Evolutionary conservation across 1,140 invertebrate species (phyloP), one percentile per base, ranked within the genome.

Genomic region (Dendroctonus valens): DNA sequence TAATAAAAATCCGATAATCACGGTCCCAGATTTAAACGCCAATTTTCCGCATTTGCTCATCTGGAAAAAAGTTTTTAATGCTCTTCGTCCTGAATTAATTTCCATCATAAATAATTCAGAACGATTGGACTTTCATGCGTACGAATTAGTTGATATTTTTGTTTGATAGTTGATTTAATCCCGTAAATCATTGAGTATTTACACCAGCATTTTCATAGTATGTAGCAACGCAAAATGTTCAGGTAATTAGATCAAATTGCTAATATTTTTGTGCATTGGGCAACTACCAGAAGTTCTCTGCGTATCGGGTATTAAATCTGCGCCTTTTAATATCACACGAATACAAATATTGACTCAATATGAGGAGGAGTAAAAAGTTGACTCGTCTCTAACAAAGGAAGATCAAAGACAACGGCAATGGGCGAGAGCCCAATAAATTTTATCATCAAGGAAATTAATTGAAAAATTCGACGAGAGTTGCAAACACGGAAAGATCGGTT

Each of bases 381-480:
- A 60, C 49, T 61, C 12, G 48, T 52, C 59, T 61, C 7, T 39
- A 52, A 53, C 59, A 53, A 61, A 61, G 37, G 41, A 51, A 61
- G 59, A 61, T 53, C 48, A 61, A 61, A 61, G 59, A 61, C 59
- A 39, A 60, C 14, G 39, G 40, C 55, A 42, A 46, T 46, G 50
- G 60, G 60, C 60, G 60, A 54, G 40, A 54, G 60, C 38, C 60
- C 60, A 62, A 62, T 62, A 62, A 60, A 62, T 62, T 62, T 62
- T 62, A 42, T 62, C 60, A 62, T 62, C 60, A 48, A 49, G 60
- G 48, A 62, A 62, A 62, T 62, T 62, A 62, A 62, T 62, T 62
- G 60, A 62, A 62, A 62, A 62, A 62, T 62, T 62, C 12, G 60
- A 15, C 49, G 60, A 8, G 60, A 42, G 46, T 14, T 12, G 60